These are phyloP conservation scores for Illadopsis cleaveri DNA, from an alignment of 2,113 vertebrate genomes.

Conservation along the genomic window DNA sequence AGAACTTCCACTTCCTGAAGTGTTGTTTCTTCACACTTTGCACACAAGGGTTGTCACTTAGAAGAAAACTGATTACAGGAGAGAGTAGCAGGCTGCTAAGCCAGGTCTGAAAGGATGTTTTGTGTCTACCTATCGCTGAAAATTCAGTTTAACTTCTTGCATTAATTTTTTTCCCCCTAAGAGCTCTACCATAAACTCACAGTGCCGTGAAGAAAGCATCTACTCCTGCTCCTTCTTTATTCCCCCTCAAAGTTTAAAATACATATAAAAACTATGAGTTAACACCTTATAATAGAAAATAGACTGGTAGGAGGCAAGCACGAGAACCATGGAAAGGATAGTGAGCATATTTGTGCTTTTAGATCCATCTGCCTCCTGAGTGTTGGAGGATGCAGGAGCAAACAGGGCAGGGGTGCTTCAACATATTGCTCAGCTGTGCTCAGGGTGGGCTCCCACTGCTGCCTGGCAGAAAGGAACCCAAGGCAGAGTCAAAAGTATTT, in stretches of 20 bases:
- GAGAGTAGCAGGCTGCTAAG: neutral
- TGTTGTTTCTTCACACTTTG: neutral
- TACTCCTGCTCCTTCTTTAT: neutral
- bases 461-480: neutral
- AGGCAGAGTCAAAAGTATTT: neutral
- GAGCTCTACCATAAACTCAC: neutral
- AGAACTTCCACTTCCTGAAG: constrained; percentile 7
- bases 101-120: neutral
- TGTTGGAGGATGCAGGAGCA: neutral
- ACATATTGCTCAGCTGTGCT: too few relatives aligned
- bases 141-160: neutral
- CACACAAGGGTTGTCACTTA: neutral
- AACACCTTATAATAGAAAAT: neutral
- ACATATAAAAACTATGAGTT: neutral
- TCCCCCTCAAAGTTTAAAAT: neutral
- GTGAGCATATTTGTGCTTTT: neutral
- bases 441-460: neutral
- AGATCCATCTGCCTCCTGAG: neutral
- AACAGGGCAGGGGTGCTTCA: neutral
- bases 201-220: neutral
- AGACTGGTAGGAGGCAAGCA: neutral
- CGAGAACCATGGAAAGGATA: neutral
- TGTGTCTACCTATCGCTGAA: neutral
- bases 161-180: neutral
- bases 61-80: neutral